These are phyloP conservation scores for Nineta flava DNA, from an alignment of 2,888 invertebrate genomes.

Conservation along the genomic window DNA sequence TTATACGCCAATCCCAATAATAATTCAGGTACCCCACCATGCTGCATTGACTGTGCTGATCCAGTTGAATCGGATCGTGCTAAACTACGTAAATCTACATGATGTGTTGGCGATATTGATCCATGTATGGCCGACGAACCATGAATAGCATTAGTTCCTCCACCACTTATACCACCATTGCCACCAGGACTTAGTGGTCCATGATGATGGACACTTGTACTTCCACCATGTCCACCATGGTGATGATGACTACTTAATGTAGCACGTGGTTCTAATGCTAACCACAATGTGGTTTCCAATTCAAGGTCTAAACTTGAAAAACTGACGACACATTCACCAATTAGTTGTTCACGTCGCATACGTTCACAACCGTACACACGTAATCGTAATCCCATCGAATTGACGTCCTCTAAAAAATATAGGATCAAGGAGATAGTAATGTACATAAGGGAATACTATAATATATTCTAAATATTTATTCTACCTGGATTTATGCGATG, in stretches of 20 bases:
- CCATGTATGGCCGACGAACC: conserved; percentile 19
- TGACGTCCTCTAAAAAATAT: conserved; percentile 61
- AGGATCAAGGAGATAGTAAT: too few relatives aligned
- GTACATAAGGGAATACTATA: too few relatives aligned
- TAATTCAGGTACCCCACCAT: conserved; percentile 82
- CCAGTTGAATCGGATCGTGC: conserved; percentile 87
- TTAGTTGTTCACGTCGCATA: conserved; percentile 79
- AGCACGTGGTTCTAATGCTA: conserved; percentile 62
- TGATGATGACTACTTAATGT: conserved; percentile 18
- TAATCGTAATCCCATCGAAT: conserved; percentile 78
- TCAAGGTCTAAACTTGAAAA: conserved; percentile 83
- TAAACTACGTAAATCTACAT: conserved; percentile 56
- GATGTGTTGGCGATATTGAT: conserved; percentile 17
- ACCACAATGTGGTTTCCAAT: conserved; percentile 79
- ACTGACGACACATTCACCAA: conserved; percentile 81
- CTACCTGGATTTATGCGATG: conserved; percentile 77
- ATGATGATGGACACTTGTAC: conserved; percentile 17
- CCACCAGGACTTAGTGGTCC: conserved; percentile 18
- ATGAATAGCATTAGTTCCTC: conserved; percentile 16
- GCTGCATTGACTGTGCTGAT: conserved; percentile 80
- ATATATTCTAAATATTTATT: too few relatives aligned
- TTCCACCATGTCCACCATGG: not conserved
- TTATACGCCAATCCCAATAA: conserved; percentile 82
- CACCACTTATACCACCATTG: conserved; percentile 7
- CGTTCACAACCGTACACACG: conserved; percentile 85